Evolutionary conservation across 2,113 vertebrate genomes (phyloP).

Genomic region (Amphiprion percula): DNA sequence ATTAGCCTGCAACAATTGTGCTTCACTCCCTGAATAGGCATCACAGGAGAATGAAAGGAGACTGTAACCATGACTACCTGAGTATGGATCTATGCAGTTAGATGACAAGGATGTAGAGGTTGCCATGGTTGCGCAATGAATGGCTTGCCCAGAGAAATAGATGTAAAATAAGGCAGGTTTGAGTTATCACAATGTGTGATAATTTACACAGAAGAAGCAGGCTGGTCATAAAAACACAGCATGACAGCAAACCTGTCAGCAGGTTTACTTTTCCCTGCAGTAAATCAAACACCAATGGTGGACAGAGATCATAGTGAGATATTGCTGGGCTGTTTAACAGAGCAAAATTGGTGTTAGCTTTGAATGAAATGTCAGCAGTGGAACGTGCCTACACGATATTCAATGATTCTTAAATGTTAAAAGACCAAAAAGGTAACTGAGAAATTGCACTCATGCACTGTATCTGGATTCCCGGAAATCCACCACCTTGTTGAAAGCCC

Average conservation of each 20-base stretch:
- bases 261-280: not conserved
- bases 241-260: conserved; percentile 6
- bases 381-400: not conserved
- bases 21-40: conserved; percentile 39
- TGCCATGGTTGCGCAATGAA: conserved; percentile 74
- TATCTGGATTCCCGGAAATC: too few species aligned
- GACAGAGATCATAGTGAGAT: not conserved
- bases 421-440: not conserved
- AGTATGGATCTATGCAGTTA: conserved; percentile 62
- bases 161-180: conserved; percentile 39
- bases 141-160: conserved; percentile 42
- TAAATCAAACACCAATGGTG: not conserved
- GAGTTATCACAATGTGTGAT: conserved; percentile 23
- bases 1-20: conserved; percentile 22
- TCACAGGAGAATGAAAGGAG: conserved; percentile 62
- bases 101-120: conserved; percentile 63
- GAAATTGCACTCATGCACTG: too few species aligned
- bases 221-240: not conserved
- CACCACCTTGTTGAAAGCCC: too few species aligned
- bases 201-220: conserved; percentile 17
- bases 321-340: not conserved
- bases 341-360: not conserved
- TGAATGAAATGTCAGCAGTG: not conserved
- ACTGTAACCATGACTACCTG: conserved; percentile 78
- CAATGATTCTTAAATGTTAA: not conserved